Percentiles rank a stretch among this genome's conserved stretches.
phyloP scores from a whole-genome alignment of 2,888 invertebrate genomes.

The Drosophila cognata region DNA sequence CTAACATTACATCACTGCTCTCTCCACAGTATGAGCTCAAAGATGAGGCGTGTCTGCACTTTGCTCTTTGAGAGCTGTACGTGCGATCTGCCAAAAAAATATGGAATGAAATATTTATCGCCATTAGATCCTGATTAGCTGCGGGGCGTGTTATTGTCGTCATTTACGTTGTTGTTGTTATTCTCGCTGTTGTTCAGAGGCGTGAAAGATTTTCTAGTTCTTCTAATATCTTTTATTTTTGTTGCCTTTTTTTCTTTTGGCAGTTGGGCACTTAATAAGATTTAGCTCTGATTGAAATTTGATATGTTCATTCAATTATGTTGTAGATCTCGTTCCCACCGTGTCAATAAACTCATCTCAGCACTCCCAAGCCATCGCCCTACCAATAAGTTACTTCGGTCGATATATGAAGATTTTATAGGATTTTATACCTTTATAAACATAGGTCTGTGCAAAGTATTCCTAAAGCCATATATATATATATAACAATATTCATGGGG shows the following conservation, averaged over 20 bases:
- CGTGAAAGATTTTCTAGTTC: slow-evolving; percentile 21
- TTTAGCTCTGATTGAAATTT: slow-evolving; percentile 72
- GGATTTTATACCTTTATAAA: slow-evolving; percentile 7
- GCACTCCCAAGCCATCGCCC: background rate
- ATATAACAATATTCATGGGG: background rate
- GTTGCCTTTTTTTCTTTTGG: slow-evolving; percentile 16
- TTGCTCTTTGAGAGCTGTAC: slow-evolving; percentile 20
- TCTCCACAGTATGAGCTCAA: background rate
- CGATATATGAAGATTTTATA: background rate
- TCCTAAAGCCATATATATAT: background rate
- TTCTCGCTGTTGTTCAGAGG: slow-evolving; percentile 16
- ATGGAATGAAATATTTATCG: slow-evolving; percentile 80
- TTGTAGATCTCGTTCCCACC: slow-evolving; percentile 34
- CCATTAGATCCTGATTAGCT: slow-evolving; percentile 81
- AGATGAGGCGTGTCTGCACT: slow-evolving; percentile 54
- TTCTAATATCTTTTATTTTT: background rate
- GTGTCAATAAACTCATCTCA: slow-evolving; percentile 67
- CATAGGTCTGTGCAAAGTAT: background rate
- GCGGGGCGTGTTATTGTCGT: slow-evolving; percentile 66
- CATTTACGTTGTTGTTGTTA: slow-evolving; percentile 13
- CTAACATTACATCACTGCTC: background rate
- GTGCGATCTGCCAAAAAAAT: slow-evolving; percentile 54
- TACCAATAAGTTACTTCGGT: slow-evolving; percentile 32
- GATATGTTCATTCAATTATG: slow-evolving; percentile 78
- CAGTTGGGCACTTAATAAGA: slow-evolving; percentile 67